Evolutionary conservation across 2,888 invertebrate species (phyloP), one percentile per base, ranked within the genome.

Genomic region (Deilephila porcellus): DNA sequence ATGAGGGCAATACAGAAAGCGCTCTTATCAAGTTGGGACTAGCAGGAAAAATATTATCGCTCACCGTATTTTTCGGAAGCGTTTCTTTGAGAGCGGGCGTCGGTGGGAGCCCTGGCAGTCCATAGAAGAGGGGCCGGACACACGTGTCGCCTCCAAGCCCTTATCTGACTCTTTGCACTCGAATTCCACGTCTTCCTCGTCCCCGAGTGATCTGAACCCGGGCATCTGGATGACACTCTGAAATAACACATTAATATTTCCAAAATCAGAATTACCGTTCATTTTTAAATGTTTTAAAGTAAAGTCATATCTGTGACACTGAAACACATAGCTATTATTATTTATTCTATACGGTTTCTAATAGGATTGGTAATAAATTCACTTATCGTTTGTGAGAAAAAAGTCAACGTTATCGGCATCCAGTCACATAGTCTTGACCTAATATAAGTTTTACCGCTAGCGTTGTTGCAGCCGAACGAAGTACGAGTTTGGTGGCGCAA

Each of bases 171-270:
- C 95, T 87, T 97, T 97, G 88, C 97, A 97, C 87, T 98, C 97
- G 86, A 98, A 98, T 89, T 98, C 98, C 45, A 98, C 97, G 81
- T 97, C 97, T 88, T 98, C 98, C 71, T 97, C 97, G 82, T 98
- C 98, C 1, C 97, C 98, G 79, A 98, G 92, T 73, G 98, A 98
- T 76, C 98, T 96, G 90, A 98, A 98, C 6, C 98, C 98, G 67
- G 96, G 95, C 98, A 98, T 98, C 93, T 98, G 97, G 82, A 98
- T 98, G 75, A 98, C 98, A 83, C 98, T 98, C 98, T 98, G 95
- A 91, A 96, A 86, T 14, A 59, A 71, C n/a, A 59, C 29, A 67
- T 59, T 8, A 64, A 72, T 70, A n/a, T 62, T 17, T 19, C 56
- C 6, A n/a, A n/a, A n/a, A 19, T 56, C 56, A 4, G 6, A n/a